Conservation (phyloP, 53 echinoderm and acorn worm genomes). For the Pentamera pediparva region DNA sequence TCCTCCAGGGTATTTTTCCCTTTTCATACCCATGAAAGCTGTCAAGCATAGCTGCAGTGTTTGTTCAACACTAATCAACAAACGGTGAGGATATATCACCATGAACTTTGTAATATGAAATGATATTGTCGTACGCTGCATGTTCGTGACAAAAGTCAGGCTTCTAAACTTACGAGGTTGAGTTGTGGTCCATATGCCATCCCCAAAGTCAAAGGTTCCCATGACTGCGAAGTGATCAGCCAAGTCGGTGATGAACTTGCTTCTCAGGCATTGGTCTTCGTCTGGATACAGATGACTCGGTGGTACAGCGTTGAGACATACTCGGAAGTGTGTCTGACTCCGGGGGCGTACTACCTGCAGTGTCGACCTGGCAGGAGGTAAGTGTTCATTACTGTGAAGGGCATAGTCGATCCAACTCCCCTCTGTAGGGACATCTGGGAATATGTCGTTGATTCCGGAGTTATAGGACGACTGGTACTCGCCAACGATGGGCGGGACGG, state of each 20-base stretch:
- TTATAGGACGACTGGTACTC: slow-evolving; percentile 50
- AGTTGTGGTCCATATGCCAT: slow-evolving; percentile 25
- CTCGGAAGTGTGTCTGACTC: slow-evolving; percentile 25
- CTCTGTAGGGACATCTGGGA: background rate
- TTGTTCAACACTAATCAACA: no score
- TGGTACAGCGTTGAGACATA: slow-evolving; percentile 2
- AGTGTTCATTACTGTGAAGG: slow-evolving; percentile 45
- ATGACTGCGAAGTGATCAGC: slow-evolving; percentile 65
- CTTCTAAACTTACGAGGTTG: background rate
- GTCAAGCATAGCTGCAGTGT: no score
- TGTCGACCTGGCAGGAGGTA: slow-evolving; percentile 31
- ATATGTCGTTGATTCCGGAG: slow-evolving; percentile 47
- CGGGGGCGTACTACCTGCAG: slow-evolving; percentile 39
- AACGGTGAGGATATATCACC: no score
- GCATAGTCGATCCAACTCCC: slow-evolving; percentile 59
- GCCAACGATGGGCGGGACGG: slow-evolving; percentile 41
- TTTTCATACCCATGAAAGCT: no score
- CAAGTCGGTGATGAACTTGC: slow-evolving; percentile 43
- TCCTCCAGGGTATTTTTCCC: no score
- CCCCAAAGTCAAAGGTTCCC: slow-evolving; percentile 46
- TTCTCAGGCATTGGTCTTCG: slow-evolving; percentile 21
- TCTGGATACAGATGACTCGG: slow-evolving; percentile 40
- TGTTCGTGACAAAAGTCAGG: background rate
- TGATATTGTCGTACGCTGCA: no score
- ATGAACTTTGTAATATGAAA: no score